Conservation (phyloP, 2,888 invertebrate genomes). For the Oscheius sp. region DNA sequence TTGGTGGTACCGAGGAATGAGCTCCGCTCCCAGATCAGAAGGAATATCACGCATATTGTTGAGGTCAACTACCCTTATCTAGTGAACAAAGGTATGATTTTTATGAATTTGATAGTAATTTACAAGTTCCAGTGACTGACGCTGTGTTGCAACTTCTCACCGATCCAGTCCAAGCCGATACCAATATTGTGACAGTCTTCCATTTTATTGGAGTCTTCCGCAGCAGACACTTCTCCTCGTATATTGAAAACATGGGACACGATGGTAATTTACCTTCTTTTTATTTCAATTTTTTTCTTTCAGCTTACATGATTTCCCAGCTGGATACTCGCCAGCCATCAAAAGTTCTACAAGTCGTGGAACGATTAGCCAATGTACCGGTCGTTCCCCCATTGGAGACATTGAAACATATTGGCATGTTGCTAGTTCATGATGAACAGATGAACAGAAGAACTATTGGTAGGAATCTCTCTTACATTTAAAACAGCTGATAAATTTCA, state of each 20-base stretch:
- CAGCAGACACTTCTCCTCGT: constrained; percentile 57
- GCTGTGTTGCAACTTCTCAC: constrained; percentile 49
- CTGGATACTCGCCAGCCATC: constrained; percentile 58
- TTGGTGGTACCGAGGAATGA: constrained; percentile 64
- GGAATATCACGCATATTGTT: constrained; percentile 56
- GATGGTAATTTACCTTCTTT: constrained; percentile 41
- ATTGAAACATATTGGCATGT: constrained; percentile 63
- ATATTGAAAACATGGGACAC: constrained; percentile 59
- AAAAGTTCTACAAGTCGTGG: constrained; percentile 62
- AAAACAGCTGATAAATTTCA: constrained; percentile 40
- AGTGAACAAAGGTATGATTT: constrained; percentile 47
- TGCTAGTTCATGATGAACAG: constrained; percentile 51
- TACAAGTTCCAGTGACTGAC: constrained; percentile 51
- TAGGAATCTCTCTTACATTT: neutral
- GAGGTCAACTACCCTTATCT: constrained; percentile 58
- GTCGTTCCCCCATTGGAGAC: constrained; percentile 71
- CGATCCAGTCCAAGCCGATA: constrained; percentile 43
- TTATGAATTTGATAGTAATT: neutral
- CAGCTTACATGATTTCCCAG: constrained; percentile 68
- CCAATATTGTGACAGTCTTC: constrained; percentile 47
- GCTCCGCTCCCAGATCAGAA: constrained; percentile 49
- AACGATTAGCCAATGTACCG: constrained; percentile 67
- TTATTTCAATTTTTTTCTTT: constrained; percentile 21
- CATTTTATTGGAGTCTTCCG: constrained; percentile 61
- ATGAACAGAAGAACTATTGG: constrained; percentile 43